Conservation (phyloP, 37 sponge, comb jelly and placozoan species). For the Halisarca cf. caerulea region DNA sequence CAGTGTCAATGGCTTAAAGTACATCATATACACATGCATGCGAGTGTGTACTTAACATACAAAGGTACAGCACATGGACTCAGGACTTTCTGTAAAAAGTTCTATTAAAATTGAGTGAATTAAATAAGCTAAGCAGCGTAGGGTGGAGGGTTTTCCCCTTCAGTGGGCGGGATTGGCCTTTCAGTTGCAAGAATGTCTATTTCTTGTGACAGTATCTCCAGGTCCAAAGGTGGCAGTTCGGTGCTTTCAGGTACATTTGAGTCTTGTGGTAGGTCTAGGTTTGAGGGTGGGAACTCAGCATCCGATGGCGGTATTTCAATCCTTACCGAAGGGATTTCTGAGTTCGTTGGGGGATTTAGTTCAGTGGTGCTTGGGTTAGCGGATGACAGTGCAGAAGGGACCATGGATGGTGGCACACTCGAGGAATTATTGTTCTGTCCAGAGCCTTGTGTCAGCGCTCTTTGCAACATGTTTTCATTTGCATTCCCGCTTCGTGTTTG, state of each 20-base stretch:
- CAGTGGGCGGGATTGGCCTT: neutral
- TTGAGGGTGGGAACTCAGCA: neutral
- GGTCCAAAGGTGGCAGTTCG: neutral
- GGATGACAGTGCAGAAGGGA: neutral
- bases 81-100: too few species aligned
- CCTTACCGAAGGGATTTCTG: neutral
- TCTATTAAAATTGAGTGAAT: too few species aligned
- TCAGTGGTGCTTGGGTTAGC: neutral
- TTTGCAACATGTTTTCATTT: too few species aligned
- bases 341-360: neutral
- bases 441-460: too few species aligned
- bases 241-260: neutral
- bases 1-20: too few species aligned
- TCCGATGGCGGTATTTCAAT: neutral
- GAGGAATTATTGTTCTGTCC: too few species aligned
- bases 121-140: constrained; percentile 57
- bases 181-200: neutral
- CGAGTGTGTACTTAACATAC: too few species aligned
- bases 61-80: too few species aligned
- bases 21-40: too few species aligned
- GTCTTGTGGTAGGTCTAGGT: neutral
- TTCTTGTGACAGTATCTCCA: neutral
- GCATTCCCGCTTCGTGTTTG: too few species aligned
- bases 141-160: constrained; percentile 57
- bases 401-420: neutral